Evolutionary conservation across 2,797 vertebrate species (phyloP).

Genomic region (Chloroceryle amazona): DNA sequence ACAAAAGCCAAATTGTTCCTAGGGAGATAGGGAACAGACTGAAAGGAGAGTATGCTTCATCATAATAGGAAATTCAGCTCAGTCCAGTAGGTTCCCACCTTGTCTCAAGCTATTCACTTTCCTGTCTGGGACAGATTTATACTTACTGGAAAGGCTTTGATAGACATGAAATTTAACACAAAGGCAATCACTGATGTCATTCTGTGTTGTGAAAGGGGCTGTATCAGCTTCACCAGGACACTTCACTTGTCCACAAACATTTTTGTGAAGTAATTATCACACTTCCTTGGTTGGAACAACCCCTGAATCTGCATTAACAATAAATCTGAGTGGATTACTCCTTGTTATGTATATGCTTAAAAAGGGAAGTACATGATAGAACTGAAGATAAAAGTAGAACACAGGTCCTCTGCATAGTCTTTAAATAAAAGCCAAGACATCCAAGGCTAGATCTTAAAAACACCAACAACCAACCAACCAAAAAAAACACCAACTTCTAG

Average conservation of each 20-base stretch:
- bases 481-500: neutral
- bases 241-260: neutral
- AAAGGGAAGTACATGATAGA: neutral
- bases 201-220: neutral
- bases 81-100: neutral
- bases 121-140: neutral
- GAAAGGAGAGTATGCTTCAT: neutral
- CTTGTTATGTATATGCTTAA: neutral
- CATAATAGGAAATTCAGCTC: neutral
- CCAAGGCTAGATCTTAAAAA: neutral
- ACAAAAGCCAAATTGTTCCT: neutral
- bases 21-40: neutral
- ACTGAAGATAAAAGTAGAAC: neutral
- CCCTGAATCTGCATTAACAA: neutral
- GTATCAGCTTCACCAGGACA: neutral
- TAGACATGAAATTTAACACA: neutral
- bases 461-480: accelerated
- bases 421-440: neutral
- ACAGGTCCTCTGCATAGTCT: neutral
- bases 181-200: neutral
- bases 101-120: neutral
- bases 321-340: neutral
- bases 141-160: slow-evolving; percentile 18
- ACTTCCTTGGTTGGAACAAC: neutral
- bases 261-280: neutral